These are phyloP conservation scores for Struthidea cinerea DNA, from an alignment of 2,113 vertebrate genomes.

Conservation along the genomic window DNA sequence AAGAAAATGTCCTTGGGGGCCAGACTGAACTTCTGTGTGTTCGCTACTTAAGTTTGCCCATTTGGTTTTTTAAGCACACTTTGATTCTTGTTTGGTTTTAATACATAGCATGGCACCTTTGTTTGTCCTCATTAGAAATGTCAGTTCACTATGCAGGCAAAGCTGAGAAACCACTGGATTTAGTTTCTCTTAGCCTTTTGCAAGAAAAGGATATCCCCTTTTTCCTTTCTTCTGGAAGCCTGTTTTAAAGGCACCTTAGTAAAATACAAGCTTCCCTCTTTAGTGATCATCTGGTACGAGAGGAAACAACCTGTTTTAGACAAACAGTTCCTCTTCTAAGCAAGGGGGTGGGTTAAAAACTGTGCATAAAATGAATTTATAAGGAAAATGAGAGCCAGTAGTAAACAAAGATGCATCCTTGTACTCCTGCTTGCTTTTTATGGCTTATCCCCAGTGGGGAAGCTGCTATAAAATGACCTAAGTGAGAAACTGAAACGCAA, in stretches of 20 bases:
- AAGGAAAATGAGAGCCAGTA: not conserved
- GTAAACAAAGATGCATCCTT: not conserved
- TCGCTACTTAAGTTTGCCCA: not conserved
- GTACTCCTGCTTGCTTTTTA: not conserved
- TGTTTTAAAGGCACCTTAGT: not conserved
- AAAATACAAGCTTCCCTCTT: not conserved
- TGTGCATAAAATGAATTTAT: not conserved
- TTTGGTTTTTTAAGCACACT: not conserved
- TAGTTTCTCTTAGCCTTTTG: not conserved
- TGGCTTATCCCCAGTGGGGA: not conserved
- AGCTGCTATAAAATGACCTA: not conserved
- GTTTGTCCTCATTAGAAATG: not conserved
- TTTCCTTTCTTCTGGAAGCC: not conserved
- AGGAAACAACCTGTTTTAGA: not conserved
- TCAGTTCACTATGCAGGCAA: not conserved
- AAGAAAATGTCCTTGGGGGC: not conserved
- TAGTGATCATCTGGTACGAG: fast-evolving
- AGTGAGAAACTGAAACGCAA: not conserved
- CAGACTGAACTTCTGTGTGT: not conserved
- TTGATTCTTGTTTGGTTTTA: not conserved
- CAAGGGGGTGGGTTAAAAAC: not conserved
- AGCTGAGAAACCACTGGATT: not conserved
- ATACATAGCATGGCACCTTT: fast-evolving
- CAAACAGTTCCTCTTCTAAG: not conserved
- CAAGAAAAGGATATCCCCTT: not conserved